phyloP scores from a whole-genome alignment of 2,113 vertebrate species.

The Riparia riparia region DNA sequence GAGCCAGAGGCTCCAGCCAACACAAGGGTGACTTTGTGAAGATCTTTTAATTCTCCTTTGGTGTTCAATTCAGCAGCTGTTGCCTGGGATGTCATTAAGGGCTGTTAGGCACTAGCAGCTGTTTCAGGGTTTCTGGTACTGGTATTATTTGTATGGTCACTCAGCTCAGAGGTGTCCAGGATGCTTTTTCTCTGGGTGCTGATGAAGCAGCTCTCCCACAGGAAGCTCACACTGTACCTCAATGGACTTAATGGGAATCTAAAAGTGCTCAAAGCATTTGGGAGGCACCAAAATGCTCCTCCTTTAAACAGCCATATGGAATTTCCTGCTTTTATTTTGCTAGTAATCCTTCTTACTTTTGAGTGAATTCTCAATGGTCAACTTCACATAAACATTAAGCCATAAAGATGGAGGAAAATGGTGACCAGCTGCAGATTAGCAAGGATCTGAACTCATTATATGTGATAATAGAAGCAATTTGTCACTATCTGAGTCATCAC shows the following conservation, averaged over 20 bases:
- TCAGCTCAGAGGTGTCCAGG: neutral
- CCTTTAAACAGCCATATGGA: neutral
- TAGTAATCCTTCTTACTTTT: neutral
- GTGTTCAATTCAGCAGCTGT: neutral
- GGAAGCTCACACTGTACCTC: neutral
- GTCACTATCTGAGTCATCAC: neutral
- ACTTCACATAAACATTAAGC: neutral
- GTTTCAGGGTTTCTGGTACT: neutral
- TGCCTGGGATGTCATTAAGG: neutral
- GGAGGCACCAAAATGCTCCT: neutral
- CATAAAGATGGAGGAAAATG: neutral
- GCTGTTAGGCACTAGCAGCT: neutral
- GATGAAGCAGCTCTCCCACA: neutral
- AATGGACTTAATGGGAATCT: neutral
- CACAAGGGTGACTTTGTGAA: neutral
- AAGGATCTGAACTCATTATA: neutral
- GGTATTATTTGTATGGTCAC: neutral
- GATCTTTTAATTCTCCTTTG: neutral
- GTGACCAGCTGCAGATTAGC: neutral
- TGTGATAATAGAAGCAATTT: neutral
- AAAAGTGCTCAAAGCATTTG: neutral
- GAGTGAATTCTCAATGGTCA: neutral
- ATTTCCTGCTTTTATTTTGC: neutral
- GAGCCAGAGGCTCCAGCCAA: neutral
- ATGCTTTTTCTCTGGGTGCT: neutral